Evolutionary conservation across 2,797 vertebrate genomes (phyloP), one percentile per base, ranked within the genome.

Genomic region (Borostomias antarcticus): DNA sequence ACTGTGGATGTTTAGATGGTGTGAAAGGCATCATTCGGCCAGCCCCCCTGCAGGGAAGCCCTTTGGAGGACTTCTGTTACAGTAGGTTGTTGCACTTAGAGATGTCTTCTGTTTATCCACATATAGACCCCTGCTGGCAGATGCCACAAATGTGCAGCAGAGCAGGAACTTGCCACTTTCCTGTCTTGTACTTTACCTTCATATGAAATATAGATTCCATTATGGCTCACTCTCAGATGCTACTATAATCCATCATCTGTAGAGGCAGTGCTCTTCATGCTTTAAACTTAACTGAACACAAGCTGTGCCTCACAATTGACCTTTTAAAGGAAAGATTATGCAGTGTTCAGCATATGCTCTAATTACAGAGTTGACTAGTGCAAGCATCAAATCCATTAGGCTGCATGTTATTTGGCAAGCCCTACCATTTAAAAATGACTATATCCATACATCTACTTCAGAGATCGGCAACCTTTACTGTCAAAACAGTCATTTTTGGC

Each of bases 131-230:
- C 52, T 30, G 26, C 26, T 54, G 52, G 25, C 52, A 29, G 3
- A 26, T 25, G 17, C 25, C 7, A 30, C 15, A 15, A 30, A 54
- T 54, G 7, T 29, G 26, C 52, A 25, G 13, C 52, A 29, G 52
- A 29, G 52, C 52, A 29, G 52, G 28, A 54, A 54, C 25, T 54
- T 23, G 10, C 52, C 28, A 5, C 52, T 25, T 54, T 15, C 52
- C 52, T 26, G 8, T 6, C 9, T 2, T 54, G 52, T 25, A 26
- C 52, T 54, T 4, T 13, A 43, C 40, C 3, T 43, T 43, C 40
- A 17, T 54, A 17, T 54, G 52, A 54, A 17, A 47, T 47, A 54
- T 26, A 54, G 10, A 29, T 54, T 54, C 28, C 52, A 54, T 25
- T 4, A 43, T 30, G 13, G 26, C 52, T 29, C 52, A 29, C 52